Conservation (phyloP, 2,888 invertebrate species). For the Mythimna pallens region DNA sequence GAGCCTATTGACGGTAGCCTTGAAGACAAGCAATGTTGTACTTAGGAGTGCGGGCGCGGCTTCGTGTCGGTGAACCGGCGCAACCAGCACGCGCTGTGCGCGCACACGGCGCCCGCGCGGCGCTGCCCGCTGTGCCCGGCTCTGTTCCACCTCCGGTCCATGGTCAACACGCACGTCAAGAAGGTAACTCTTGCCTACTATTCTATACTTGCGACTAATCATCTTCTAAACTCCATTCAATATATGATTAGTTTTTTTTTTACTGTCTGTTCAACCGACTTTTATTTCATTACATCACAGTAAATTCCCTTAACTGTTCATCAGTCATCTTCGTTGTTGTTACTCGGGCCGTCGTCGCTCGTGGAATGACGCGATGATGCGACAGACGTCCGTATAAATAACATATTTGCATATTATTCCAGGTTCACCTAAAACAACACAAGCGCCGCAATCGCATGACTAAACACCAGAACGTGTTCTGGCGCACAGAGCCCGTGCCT, state of each 20-base stretch:
- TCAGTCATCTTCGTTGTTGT: too few species aligned
- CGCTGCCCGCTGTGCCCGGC: constrained; percentile 88
- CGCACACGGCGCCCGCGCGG: constrained; percentile 82
- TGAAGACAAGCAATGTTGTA: too few species aligned
- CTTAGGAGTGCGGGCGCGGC: constrained; percentile 80
- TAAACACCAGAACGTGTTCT: constrained; percentile 79
- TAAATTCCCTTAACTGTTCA: too few species aligned
- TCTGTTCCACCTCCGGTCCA: constrained; percentile 85
- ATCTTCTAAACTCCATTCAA: too few species aligned
- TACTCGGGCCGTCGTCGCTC: too few species aligned
- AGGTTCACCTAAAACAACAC: constrained; percentile 83
- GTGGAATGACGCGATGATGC: too few species aligned
- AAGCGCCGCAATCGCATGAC: constrained; percentile 79
- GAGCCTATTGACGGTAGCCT: too few species aligned
- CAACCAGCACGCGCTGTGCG: constrained; percentile 84
- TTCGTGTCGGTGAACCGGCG: constrained; percentile 85
- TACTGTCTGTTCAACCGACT: too few species aligned
- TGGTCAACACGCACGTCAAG: constrained; percentile 87
- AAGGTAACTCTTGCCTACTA: constrained; percentile 68
- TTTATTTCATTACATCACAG: too few species aligned
- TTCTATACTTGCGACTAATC: neutral
- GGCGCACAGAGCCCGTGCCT: constrained; percentile 83
- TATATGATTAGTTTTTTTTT: too few species aligned
- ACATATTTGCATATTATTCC: neutral
- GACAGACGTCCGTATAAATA: too few species aligned